Conservation (phyloP, 2,113 vertebrate genomes). For the Onychostruthus taczanowskii region DNA sequence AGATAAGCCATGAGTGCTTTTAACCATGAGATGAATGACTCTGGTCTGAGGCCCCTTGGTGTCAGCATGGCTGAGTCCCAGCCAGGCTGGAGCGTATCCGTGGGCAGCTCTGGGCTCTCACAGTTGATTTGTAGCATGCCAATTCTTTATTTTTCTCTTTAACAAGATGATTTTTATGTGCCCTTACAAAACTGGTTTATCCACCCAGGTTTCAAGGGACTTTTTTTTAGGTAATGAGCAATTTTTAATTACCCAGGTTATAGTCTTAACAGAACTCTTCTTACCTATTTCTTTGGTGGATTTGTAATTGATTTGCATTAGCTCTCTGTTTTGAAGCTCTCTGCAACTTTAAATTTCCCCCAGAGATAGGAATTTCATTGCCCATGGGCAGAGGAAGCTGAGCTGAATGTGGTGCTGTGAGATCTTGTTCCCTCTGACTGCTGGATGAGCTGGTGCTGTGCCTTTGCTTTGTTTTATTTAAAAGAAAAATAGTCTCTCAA, state of each 20-base stretch:
- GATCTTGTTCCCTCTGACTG: not conserved
- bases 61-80: not conserved
- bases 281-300: not conserved
- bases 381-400: not conserved
- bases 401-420: not conserved
- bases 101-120: not conserved
- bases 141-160: not conserved
- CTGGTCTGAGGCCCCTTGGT: not conserved
- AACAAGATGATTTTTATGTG: not conserved
- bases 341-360: not conserved
- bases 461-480: conserved; percentile 28
- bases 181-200: not conserved
- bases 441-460: not conserved
- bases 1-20: not conserved
- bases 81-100: fast-evolving
- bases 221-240: not conserved
- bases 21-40: not conserved
- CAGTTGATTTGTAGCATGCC: fast-evolving
- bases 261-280: not conserved
- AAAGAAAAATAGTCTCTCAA: not conserved
- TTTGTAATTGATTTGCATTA: not conserved
- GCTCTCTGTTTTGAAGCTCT: not conserved
- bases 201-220: not conserved
- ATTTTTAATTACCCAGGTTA: not conserved
- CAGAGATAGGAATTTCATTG: not conserved